Evolutionary conservation across 2,113 vertebrate genomes (phyloP).

Genomic region (Mesitornis unicolor): DNA sequence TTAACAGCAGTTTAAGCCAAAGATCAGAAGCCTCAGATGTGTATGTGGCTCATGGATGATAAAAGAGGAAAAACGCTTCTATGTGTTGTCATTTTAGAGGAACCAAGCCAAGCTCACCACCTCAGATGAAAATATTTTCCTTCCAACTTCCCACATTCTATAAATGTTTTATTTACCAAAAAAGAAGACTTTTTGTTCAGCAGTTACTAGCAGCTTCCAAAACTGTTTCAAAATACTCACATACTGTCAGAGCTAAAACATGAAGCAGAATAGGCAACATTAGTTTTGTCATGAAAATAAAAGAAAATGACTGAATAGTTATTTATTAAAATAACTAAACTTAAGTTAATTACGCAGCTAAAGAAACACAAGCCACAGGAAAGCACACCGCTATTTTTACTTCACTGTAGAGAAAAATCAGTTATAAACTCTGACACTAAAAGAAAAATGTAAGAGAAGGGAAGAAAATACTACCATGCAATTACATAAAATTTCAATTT

Average conservation of each 20-base stretch:
- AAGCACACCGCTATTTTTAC: not conserved
- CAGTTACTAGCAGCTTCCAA: not conserved
- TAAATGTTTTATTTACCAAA: not conserved
- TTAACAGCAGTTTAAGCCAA: not conserved
- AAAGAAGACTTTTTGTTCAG: not conserved
- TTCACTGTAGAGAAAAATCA: not conserved
- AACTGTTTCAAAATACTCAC: not conserved
- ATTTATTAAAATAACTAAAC: not conserved
- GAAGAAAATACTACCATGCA: not conserved
- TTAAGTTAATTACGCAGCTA: not conserved
- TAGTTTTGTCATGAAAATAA: not conserved
- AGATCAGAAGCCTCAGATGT: not conserved
- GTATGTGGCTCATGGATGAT: not conserved
- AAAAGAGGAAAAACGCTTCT: not conserved
- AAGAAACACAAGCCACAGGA: not conserved
- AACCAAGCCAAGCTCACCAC: not conserved
- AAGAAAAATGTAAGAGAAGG: not conserved
- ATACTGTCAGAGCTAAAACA: not conserved
- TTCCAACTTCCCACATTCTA: not conserved
- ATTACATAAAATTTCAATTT: not conserved
- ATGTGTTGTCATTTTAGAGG: not conserved
- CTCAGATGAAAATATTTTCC: not conserved
- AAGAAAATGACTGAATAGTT: not conserved
- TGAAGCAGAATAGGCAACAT: not conserved
- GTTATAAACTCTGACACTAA: not conserved